Evolutionary conservation across 2,113 vertebrate genomes (phyloP).

Genomic region (Mastomys natalensis): DNA sequence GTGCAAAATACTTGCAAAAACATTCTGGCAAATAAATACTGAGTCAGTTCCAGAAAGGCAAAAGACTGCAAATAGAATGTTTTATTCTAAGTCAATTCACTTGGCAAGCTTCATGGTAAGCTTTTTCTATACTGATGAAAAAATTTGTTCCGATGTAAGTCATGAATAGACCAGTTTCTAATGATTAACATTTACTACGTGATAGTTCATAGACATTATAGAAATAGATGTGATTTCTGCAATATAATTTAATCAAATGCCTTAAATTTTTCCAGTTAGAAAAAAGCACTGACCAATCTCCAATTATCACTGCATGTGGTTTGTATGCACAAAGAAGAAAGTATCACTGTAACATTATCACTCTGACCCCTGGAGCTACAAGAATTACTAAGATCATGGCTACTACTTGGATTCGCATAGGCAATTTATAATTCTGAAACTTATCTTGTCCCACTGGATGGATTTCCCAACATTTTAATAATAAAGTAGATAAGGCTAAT

Average conservation of each 20-base stretch:
- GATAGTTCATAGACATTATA: slow-evolving; percentile 69
- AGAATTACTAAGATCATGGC: slow-evolving; percentile 54
- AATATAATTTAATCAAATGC: slow-evolving; percentile 73
- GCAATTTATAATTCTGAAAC: slow-evolving; percentile 65
- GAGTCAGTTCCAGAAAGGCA: slow-evolving; percentile 61
- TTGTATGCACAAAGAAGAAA: slow-evolving; percentile 63
- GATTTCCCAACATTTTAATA: slow-evolving; percentile 63
- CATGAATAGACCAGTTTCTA: slow-evolving; percentile 63
- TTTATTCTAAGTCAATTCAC: slow-evolving; percentile 68
- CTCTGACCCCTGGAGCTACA: slow-evolving; percentile 55
- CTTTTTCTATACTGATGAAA: slow-evolving; percentile 48
- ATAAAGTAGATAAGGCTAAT: slow-evolving; percentile 59
- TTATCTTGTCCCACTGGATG: slow-evolving; percentile 34
- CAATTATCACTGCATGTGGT: slow-evolving; percentile 78
- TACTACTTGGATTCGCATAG: slow-evolving; percentile 50
- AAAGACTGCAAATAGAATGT: slow-evolving; percentile 69
- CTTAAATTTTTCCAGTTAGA: slow-evolving; percentile 48
- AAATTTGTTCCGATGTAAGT: slow-evolving; percentile 42
- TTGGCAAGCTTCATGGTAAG: slow-evolving; percentile 56
- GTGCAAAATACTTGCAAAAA: slow-evolving; percentile 54
- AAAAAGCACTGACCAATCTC: slow-evolving; percentile 67
- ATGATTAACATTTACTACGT: slow-evolving; percentile 68
- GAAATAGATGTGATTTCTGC: slow-evolving; percentile 54
- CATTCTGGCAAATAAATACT: slow-evolving; percentile 53
- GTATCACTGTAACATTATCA: slow-evolving; percentile 12